Percentiles rank a stretch among this genome's conserved stretches.
phyloP scores from a whole-genome alignment of 2,113 vertebrate genomes.

The Reinhardtius hippoglossoides region DNA sequence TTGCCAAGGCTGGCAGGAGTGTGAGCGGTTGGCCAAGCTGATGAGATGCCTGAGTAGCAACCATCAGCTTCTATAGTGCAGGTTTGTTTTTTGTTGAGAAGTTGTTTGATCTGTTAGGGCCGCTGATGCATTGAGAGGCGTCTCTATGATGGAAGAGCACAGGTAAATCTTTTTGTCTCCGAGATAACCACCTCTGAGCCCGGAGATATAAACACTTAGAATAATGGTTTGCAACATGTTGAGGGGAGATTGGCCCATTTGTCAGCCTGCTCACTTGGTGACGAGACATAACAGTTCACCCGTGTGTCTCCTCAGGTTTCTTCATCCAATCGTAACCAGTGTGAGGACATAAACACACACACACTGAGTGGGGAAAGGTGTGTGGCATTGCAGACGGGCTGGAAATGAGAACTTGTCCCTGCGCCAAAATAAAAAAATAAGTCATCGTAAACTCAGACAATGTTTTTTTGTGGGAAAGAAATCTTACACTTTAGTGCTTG shows the following conservation, averaged over 20 bases:
- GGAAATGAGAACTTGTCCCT: slow-evolving; percentile 2
- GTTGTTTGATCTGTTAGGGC: slow-evolving; percentile 33
- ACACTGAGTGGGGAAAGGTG: slow-evolving; percentile 19
- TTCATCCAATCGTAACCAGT: background rate
- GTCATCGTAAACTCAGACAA: no score
- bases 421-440: background rate
- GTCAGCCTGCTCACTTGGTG: background rate
- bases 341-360: background rate
- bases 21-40: slow-evolving; percentile 21
- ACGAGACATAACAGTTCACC: background rate
- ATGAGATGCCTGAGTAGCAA: slow-evolving; percentile 29
- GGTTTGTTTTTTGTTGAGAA: slow-evolving; percentile 5
- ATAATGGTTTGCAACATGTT: background rate
- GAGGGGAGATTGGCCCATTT: slow-evolving; percentile 13
- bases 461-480: background rate
- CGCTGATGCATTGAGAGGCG: slow-evolving; percentile 20
- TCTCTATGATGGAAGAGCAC: slow-evolving; percentile 7
- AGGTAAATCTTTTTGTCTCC: background rate
- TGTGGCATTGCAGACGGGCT: background rate
- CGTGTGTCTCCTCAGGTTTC: background rate
- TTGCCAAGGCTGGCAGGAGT: slow-evolving; percentile 46
- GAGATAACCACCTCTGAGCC: background rate
- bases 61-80: slow-evolving; percentile 17
- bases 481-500: background rate
- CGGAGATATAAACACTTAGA: slow-evolving; percentile 8